These are phyloP conservation scores for Gorsachius magnificus DNA, from an alignment of 2,797 vertebrate species.

Conservation along the genomic window DNA sequence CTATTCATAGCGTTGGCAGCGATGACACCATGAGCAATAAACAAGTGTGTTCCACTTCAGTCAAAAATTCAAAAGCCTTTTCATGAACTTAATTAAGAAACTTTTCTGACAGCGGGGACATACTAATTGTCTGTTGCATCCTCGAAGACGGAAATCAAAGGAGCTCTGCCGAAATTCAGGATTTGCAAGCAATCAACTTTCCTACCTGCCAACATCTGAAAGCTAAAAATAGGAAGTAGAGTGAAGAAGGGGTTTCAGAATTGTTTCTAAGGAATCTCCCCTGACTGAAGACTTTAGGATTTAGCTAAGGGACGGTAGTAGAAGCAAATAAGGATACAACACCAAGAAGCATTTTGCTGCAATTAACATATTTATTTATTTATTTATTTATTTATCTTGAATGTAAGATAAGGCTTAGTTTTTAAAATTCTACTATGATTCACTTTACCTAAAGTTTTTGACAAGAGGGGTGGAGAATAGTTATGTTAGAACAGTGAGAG, in stretches of 20 bases:
- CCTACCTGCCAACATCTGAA: slow-evolving; percentile 43
- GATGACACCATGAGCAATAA: neutral
- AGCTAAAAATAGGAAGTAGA: slow-evolving; percentile 36
- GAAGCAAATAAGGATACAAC: neutral
- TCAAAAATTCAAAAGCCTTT: slow-evolving; percentile 59
- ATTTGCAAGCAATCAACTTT: slow-evolving; percentile 12
- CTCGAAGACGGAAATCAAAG: slow-evolving; percentile 35
- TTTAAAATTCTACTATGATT: neutral
- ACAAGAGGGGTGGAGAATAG: neutral
- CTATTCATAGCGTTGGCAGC: neutral
- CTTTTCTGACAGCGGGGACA: slow-evolving; percentile 41
- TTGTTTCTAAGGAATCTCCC: slow-evolving; percentile 12
- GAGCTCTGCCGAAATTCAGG: slow-evolving; percentile 16
- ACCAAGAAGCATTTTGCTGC: neutral
- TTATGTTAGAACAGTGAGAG: neutral
- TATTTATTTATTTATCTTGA: neutral
- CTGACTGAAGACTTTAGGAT: neutral
- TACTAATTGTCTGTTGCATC: slow-evolving; percentile 37
- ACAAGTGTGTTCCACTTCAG: slow-evolving; percentile 51
- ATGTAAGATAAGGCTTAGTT: neutral
- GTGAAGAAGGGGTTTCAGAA: neutral
- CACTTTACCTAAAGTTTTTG: neutral
- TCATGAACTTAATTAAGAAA: slow-evolving; percentile 66
- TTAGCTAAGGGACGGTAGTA: neutral
- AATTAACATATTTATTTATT: neutral